These are phyloP conservation scores for Alviniconcha strummeri DNA, from an alignment of 2,888 invertebrate species.

Conservation along the genomic window DNA sequence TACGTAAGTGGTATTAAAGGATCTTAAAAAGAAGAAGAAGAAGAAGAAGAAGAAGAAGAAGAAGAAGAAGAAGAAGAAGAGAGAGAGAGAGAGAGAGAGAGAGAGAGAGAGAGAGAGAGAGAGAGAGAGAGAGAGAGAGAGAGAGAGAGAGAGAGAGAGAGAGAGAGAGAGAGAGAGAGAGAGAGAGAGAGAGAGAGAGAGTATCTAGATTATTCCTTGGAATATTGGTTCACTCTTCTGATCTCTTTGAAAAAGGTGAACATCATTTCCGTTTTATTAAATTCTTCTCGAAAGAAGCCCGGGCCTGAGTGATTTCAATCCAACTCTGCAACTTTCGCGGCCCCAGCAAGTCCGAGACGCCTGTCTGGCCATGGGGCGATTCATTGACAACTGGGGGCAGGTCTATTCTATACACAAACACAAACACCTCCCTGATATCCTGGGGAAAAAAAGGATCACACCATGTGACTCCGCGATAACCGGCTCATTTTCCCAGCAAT, in stretches of 20 bases:
- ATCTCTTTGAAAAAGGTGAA: neutral
- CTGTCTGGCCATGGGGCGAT: neutral
- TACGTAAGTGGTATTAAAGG: too few species aligned
- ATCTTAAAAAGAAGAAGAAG: neutral
- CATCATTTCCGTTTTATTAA: slow-evolving; percentile 2
- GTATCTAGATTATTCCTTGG: neutral
- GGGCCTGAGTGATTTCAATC: neutral
- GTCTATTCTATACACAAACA: slow-evolving; percentile 20
- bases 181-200: slow-evolving; percentile 14
- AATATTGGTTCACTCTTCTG: neutral
- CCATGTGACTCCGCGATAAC: neutral
- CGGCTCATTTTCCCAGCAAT: slow-evolving; percentile 9
- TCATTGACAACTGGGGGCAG: neutral
- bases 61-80: neutral
- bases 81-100: slow-evolving; percentile 17
- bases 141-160: slow-evolving; percentile 6
- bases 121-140: slow-evolving; percentile 13
- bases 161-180: neutral
- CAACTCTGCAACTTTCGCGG: neutral
- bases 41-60: neutral
- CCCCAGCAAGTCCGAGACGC: neutral
- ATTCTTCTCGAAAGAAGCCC: neutral
- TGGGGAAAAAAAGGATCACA: neutral
- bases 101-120: slow-evolving; percentile 14
- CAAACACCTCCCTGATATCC: neutral